Base-by-base conservation (phyloP, 2,888 invertebrate genomes). In the Acleris holmiana region DNA sequence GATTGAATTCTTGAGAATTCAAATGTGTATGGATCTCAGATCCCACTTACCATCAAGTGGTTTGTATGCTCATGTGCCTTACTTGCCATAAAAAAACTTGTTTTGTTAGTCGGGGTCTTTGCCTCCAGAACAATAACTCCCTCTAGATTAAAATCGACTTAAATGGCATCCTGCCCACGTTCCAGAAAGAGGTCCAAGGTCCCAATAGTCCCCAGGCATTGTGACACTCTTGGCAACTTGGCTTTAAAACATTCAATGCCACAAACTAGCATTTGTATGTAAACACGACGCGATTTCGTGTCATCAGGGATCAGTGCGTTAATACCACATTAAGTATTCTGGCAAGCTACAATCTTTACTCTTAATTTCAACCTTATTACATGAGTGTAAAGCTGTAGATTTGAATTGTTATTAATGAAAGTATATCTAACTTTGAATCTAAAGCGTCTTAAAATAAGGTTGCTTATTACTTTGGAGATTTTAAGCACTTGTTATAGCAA, bases 141-240 rank as follows among this genome's bases (percentile, higher is more conserved):
- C 13, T 46, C 48, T 41, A 19, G 58, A 64, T n/a, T 44, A 40
- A 53, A 58, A 17, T 64, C 63, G 18, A 18, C 53, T 40, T 23
- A 15, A 48, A 50, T 59, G 64, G 64, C 64, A 48, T 48, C 58
- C 48, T 29, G 64, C 58, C 54, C 64, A 48, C 51, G 47, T n/a
- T 15, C 19, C 41, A 54, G 54, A 54, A 48, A 54, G 21, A 50
- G 48, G 53, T 25, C 48, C 64, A 64, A 64, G 58, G 58, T 48
- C 44, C 58, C n/a, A 41, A 53, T 54, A 54, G 58, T 54, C 21
- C 54, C 64, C 58, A 29, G 17, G 35, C 53, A 23, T 48, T 53
- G 63, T 59, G 64, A 48, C 64, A 64, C 53, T 64, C 40, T 59
- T 64, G 64, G 53, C 64, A 59, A 17, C 53, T 23, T 15, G 5